These are phyloP conservation scores for Eulemur albifrons DNA, from an alignment of 2,797 vertebrate species.

Conservation along the genomic window DNA sequence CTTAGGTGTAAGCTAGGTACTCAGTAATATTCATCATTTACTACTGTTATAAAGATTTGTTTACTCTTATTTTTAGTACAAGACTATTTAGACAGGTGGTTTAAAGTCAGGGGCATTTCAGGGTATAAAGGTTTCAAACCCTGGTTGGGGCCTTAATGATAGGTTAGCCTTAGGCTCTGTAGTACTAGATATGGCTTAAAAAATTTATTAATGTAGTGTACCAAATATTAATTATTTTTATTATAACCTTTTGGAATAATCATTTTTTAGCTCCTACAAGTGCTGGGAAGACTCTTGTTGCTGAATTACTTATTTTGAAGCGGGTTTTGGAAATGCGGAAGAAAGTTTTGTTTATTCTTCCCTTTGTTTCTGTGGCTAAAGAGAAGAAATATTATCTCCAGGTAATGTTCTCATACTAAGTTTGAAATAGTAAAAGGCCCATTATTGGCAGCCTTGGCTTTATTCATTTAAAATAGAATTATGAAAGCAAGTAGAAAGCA, in stretches of 20 bases:
- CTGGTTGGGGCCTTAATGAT: neutral
- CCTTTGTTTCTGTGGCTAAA: slow-evolving; percentile 97
- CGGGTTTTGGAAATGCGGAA: slow-evolving; percentile 93
- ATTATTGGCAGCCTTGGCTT: neutral
- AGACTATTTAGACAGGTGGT: slow-evolving; percentile 26
- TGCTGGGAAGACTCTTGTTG: slow-evolving; percentile 97
- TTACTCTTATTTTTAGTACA: neutral
- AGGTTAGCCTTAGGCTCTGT: neutral
- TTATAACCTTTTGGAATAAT: slow-evolving; percentile 53
- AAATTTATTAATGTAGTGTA: slow-evolving; percentile 10
- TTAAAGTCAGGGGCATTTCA: neutral
- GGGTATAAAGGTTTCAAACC: neutral
- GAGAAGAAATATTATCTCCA: slow-evolving; percentile 97
- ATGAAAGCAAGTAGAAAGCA: slow-evolving; percentile 6
- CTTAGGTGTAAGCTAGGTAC: neutral
- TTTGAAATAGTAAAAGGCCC: slow-evolving; percentile 3
- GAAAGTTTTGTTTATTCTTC: slow-evolving; percentile 96
- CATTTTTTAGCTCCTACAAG: slow-evolving; percentile 93
- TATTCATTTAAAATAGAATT: slow-evolving; percentile 45
- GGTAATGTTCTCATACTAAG: slow-evolving; percentile 82
- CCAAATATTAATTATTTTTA: slow-evolving; percentile 18
- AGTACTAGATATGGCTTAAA: slow-evolving; percentile 3
- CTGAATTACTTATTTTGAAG: slow-evolving; percentile 96
- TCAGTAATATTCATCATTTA: neutral
- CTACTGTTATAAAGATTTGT: slow-evolving; percentile 7